Base-by-base conservation (phyloP, 2,113 vertebrate species). In the Nematolebias whitei region DNA sequence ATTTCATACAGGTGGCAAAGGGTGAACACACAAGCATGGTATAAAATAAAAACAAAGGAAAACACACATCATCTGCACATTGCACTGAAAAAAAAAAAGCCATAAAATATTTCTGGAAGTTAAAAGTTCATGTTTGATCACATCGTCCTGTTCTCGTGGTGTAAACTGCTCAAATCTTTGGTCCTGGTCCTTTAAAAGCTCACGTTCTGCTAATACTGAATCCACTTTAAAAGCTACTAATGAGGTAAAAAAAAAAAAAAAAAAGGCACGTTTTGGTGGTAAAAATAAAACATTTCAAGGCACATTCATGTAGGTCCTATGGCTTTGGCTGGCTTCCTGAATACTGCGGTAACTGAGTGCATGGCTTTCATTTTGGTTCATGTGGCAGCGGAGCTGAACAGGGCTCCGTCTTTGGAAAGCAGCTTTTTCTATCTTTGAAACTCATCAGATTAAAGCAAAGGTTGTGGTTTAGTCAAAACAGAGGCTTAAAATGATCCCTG, bases 281-380 rank as follows among this genome's bases (percentile, higher is more conserved):
- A 60, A 74, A 79, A 79, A 50, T 44, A 56, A 84, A 87, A 63
- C 70, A 82, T 77, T 75, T 86, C 70, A 82, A 83, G 74, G 79
- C 78, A 91, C 68, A 77, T 74, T 84, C 62, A 74, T 67, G 79
- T 68, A 48, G 68, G 58, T 66, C 63, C 70, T 86, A 90, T 89
- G 88, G 87, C 88, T 90, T 89, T 87, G 76, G 76, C 68, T 82
- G 73, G 69, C 64, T 78, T 75, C 71, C 68, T 87, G 82, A 91
- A 92, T 89, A 92, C 89, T 91, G 85, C 83, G 79, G 89, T 92
- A 91, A 90, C 88, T 74, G 83, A 91, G 86, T 91, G 86, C 86
- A 90, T 67, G 78, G 78, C 74, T 87, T 78, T 52, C 75, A 71
- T 63, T 57, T 49, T 55, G 43, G 47, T 60, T 75, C 74, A 50